Conservation (phyloP, 1,140 invertebrate genomes). For the Apis mellifera region DNA sequence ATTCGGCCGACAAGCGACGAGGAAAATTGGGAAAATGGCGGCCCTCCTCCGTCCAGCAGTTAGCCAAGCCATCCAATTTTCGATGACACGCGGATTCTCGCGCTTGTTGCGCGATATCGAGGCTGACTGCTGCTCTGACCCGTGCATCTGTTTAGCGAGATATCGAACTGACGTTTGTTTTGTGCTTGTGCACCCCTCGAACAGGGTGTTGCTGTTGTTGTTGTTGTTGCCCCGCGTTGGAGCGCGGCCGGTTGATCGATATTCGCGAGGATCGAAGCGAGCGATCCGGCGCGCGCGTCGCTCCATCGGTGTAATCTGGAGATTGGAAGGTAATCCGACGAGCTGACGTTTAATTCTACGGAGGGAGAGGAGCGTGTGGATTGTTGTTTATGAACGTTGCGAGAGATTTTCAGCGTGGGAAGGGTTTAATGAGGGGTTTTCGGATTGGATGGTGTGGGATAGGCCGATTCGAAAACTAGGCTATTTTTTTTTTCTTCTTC, state of each 20-base stretch:
- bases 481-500: no score
- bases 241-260: neutral
- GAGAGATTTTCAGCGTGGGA: neutral
- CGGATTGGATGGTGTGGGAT: no score
- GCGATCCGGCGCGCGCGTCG: neutral
- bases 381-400: neutral
- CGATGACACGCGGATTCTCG: conserved; percentile 17
- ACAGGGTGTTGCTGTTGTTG: no score
- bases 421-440: neutral
- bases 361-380: neutral
- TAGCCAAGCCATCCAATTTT: conserved; percentile 35
- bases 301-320: conserved; percentile 14
- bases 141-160: conserved; percentile 34
- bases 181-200: neutral
- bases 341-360: neutral
- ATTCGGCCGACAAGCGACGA: neutral
- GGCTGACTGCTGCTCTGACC: neutral
- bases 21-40: conserved; percentile 17
- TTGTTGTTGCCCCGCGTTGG: neutral
- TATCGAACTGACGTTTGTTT: conserved; percentile 29
- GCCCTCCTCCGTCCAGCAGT: neutral
- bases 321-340: conserved; percentile 24
- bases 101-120: neutral
- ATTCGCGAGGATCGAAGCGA: neutral
- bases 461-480: no score